Percentiles rank a stretch among this genome's conserved stretches.
Conservation (phyloP, 2,113 vertebrate species). For the Sardina pilchardus region DNA sequence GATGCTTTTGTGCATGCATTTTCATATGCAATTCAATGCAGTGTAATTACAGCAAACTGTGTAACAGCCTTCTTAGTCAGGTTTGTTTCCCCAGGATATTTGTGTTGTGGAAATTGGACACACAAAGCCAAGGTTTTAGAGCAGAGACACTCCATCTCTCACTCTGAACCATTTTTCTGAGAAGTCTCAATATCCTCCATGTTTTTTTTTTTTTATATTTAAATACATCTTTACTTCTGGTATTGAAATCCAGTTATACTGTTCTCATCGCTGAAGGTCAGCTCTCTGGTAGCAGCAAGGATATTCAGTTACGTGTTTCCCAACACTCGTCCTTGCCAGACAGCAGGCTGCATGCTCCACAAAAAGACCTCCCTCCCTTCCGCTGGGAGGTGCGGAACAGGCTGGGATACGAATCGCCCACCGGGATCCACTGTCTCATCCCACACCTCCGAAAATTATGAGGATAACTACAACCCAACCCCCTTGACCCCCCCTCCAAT, state of each 20-base stretch:
- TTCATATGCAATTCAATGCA: too few relatives aligned
- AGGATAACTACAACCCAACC: constrained; percentile 14
- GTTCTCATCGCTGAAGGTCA: constrained; percentile 60
- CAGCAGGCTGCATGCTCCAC: constrained; percentile 67
- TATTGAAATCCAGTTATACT: constrained; percentile 48
- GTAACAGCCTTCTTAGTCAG: neutral
- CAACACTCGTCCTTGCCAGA: constrained; percentile 67
- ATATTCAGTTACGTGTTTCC: constrained; percentile 75
- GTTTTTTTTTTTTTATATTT: neutral
- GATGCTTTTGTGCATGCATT: too few relatives aligned
- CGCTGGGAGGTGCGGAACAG: constrained; percentile 55
- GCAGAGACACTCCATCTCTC: neutral
- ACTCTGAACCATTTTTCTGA: neutral
- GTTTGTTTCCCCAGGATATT: neutral
- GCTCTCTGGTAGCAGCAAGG: constrained; percentile 68
- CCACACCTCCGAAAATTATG: constrained; percentile 53
- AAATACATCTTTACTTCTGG: constrained; percentile 51
- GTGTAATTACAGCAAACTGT: neutral
- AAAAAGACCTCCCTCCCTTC: constrained; percentile 66
- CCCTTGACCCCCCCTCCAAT: neutral
- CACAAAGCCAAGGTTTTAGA: neutral
- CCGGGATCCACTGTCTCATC: constrained; percentile 61
- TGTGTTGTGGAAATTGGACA: neutral
- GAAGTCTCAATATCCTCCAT: neutral
- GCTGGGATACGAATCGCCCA: constrained; percentile 65